A percentile compares a stretch with the other conserved stretches of the same genome.
Conservation (phyloP, 1,140 invertebrate genomes). For the Laupala kohalensis region DNA sequence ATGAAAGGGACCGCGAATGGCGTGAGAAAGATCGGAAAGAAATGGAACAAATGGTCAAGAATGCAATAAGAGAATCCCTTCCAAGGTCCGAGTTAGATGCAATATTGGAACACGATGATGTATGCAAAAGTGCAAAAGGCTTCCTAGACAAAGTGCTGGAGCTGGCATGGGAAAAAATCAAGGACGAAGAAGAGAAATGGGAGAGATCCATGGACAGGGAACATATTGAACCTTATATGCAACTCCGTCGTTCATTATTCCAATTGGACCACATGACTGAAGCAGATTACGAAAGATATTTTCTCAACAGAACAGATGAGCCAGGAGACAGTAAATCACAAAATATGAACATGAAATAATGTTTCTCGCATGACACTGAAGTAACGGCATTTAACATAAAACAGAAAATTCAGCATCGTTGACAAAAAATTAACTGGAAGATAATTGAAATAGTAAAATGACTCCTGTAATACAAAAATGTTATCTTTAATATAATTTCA, state of each 20-base stretch:
- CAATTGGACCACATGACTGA: background rate
- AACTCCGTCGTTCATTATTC: background rate
- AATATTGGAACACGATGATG: background rate
- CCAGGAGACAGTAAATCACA: too few relatives aligned
- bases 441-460: too few relatives aligned
- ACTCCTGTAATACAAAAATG: too few relatives aligned
- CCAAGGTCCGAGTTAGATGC: background rate
- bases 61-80: background rate
- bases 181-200: background rate
- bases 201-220: background rate
- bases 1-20: background rate
- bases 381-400: too few relatives aligned
- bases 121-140: background rate
- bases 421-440: too few relatives aligned
- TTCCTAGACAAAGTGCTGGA: background rate
- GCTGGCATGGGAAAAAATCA: background rate
- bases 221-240: background rate
- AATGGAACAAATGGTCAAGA: background rate
- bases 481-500: too few relatives aligned
- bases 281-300: background rate
- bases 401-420: too few relatives aligned
- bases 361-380: too few relatives aligned
- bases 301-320: too few relatives aligned
- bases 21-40: background rate
- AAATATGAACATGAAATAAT: too few relatives aligned